phyloP scores from a whole-genome alignment of 1,140 invertebrate species.

The Drosophila micromelanica region DNA sequence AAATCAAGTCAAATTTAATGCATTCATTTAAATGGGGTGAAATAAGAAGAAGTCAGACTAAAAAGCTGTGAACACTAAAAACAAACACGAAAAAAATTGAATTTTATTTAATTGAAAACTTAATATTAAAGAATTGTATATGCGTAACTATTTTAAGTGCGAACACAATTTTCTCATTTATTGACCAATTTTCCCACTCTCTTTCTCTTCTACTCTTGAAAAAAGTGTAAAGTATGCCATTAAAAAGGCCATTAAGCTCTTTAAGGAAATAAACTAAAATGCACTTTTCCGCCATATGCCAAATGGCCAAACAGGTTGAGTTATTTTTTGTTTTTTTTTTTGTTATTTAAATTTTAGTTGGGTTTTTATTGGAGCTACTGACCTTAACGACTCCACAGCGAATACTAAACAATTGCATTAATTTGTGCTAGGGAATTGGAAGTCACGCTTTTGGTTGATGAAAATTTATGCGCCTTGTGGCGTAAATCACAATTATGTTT shows the following conservation, averaged over 20 bases:
- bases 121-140: no score
- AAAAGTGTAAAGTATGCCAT: constrained; percentile 34
- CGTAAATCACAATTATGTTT: constrained; percentile 76
- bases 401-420: constrained; percentile 20
- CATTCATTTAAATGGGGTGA: constrained; percentile 6
- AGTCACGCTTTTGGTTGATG: constrained; percentile 58
- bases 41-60: background rate
- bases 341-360: background rate
- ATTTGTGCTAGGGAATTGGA: background rate
- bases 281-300: constrained; percentile 50
- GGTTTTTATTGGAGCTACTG: background rate
- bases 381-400: constrained; percentile 1
- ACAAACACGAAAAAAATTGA: background rate
- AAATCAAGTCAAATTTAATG: constrained; percentile 56
- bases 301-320: constrained; percentile 50
- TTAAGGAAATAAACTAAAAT: constrained; percentile 59
- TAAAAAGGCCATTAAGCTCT: constrained; percentile 66
- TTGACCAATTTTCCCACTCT: background rate
- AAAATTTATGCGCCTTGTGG: constrained; percentile 56
- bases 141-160: background rate
- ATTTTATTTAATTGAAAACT: background rate
- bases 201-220: background rate
- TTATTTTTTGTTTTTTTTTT: background rate
- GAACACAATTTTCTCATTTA: background rate
- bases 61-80: no score